Base-by-base conservation (phyloP, 2,797 vertebrate species). In the Phoxinus dragarum region DNA sequence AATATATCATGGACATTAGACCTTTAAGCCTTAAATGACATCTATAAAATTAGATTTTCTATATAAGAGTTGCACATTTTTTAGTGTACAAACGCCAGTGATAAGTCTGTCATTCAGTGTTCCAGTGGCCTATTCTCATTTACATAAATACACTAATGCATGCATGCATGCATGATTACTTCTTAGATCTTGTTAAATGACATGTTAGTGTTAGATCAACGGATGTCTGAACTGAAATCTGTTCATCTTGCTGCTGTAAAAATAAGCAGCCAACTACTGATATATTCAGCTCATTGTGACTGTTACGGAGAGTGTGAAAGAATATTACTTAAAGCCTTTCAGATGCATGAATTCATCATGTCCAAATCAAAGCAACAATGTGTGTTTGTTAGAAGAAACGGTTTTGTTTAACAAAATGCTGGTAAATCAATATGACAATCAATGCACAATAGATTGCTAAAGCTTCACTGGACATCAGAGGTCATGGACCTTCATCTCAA, bases 351-450 rank as follows among this genome's bases (percentile, higher is more conserved):
- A 47, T 16, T 31, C 23, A 69, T 84, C n/a, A 56, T 31, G 34
- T 16, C 16, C 74, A 71, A 69, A 79, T 47, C 76, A 85, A 49
- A 76, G 59, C 17, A 72, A 36, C 27, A 67, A 73, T 42, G 67
- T 66, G 59, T 74, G 9, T 89, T 76, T 87, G 85, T 84, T 52
- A 61, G 10, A 79, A 72, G 54, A 80, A 72, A 73, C 67, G 23
- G 42, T 72, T 77, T 72, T 80, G 76, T 85, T 73, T 49, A 80
- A 85, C 64, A 79, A 66, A 85, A 85, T 5, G 52, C 52, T 16
- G 38, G 31, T 49, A 49, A 80, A 85, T 85, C 84, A 84, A 84
- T 79, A 78, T 16, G 40, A 44, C 27, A 44, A 84, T 72, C 75
- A 73, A 85, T 66, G 40, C 27, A 38, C 38, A 73, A 73, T 40